Evolutionary conservation across 2,888 invertebrate species (phyloP), one percentile per base, ranked within the genome.

Genomic region (Scaeva pyrastri): DNA sequence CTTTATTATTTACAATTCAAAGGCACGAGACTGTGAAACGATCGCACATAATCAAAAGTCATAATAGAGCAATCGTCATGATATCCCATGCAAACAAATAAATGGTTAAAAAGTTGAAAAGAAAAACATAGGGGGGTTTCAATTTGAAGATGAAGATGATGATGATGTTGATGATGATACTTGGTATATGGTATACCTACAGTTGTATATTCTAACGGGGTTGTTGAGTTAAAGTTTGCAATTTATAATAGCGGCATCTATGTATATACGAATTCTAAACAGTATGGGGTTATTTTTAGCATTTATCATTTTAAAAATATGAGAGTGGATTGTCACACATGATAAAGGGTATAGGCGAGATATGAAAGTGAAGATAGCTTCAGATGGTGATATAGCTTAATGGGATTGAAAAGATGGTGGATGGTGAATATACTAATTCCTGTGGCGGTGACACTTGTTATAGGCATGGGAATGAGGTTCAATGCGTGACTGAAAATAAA

Each of bases 1-100:
- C 73, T 81, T 77, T 73, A 31, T 31, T 31, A 77, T 86, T 81
- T 77, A 81, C 72, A 76, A 55, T 80, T 62, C 41, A 74, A 86
- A 86, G 77, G 74, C 77, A 86, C 62, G 74, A 78, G 82, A 86
- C 86, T 82, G 77, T 83, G 78, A 87, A 87, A 87, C 68, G 87
- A 87, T 83, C 74, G 75, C 74, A 87, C 78, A 83, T 83, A 83
- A 83, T 79, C 74, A 87, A 79, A 83, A 52, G 74, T 79, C 86
- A 85, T 85, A 81, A 85, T 76, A 85, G 72, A 81, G 81, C 85
- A 86, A 82, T 81, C 82, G 81, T 62, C 43, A 70, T 68, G 45
- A 81, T 74, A 74, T 71, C 56, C 74, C 43, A 48, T 64, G 70
- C 82, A 82, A 81, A 85, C 82, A 82, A 82, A 77, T 77, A 74